phyloP scores from a whole-genome alignment of 30 jellyfish, hydroid and myxozoan species.

The Pelagia noctiluca region DNA sequence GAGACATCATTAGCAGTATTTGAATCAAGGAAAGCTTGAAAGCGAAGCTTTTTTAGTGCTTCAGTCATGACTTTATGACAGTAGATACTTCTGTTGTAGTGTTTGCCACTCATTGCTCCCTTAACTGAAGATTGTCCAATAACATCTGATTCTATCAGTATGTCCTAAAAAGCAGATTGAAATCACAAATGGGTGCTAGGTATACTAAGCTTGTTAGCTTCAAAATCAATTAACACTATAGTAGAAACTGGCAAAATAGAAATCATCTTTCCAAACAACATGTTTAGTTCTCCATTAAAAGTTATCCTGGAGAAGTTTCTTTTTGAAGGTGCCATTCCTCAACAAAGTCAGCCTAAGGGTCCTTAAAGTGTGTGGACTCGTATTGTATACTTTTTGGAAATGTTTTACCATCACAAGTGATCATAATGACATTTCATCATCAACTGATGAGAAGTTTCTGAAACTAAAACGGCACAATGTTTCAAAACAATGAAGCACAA shows the following conservation, averaged over 20 bases:
- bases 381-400: too few species aligned
- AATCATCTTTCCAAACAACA: neutral
- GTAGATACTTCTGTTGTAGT: conserved; percentile 23
- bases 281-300: neutral
- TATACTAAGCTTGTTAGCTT: neutral
- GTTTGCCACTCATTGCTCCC: conserved; percentile 33
- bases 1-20: neutral
- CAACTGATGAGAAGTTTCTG: too few species aligned
- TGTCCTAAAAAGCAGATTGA: neutral
- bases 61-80: conserved; percentile 35
- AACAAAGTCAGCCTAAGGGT: too few species aligned
- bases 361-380: too few species aligned
- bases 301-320: neutral
- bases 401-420: too few species aligned
- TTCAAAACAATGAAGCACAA: too few species aligned
- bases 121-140: conserved; percentile 12
- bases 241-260: neutral
- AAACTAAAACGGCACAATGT: too few species aligned
- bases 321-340: too few species aligned
- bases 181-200: neutral
- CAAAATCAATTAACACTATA: neutral
- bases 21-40: conserved; percentile 3
- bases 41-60: conserved; percentile 12
- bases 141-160: conserved; percentile 22
- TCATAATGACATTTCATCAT: too few species aligned